phyloP scores from a whole-genome alignment of 2,797 vertebrate genomes.

The Potorous gilbertii region DNA sequence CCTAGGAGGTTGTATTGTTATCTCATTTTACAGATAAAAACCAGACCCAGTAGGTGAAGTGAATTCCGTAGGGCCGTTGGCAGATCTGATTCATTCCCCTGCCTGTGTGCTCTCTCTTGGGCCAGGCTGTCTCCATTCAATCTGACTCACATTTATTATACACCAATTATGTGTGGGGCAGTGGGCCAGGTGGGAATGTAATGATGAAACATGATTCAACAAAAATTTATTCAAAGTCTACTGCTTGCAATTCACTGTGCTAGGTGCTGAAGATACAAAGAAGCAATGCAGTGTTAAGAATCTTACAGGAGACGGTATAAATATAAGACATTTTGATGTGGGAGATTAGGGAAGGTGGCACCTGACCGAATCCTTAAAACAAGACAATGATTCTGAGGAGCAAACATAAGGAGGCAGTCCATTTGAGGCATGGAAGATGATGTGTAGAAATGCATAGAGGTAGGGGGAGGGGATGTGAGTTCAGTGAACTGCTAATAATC shows the following conservation, averaged over 20 bases:
- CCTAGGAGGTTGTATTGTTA: constrained; percentile 14
- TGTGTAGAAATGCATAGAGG: neutral
- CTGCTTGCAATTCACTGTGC: neutral
- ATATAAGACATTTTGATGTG: neutral
- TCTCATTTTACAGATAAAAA: neutral
- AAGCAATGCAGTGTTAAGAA: neutral
- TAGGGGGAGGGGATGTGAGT: neutral
- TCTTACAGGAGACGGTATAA: neutral
- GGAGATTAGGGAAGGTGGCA: neutral
- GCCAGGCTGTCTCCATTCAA: neutral
- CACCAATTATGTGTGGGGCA: neutral
- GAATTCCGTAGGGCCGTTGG: constrained; percentile 59
- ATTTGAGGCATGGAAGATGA: neutral
- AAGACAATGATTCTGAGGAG: neutral
- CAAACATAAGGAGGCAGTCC: neutral
- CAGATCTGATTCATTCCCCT: neutral
- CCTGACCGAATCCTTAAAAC: neutral
- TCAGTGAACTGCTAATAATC: neutral
- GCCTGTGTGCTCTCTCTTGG: neutral
- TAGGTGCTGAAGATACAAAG: neutral
- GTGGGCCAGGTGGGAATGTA: neutral
- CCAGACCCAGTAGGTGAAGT: constrained; percentile 43
- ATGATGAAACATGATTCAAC: neutral
- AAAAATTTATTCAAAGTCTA: neutral
- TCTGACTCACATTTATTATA: neutral